A percentile compares a stretch with the other conserved stretches of the same genome.
Conservation (phyloP, 2,888 invertebrate genomes). For the Kuschelorhynchus macadamiae region DNA sequence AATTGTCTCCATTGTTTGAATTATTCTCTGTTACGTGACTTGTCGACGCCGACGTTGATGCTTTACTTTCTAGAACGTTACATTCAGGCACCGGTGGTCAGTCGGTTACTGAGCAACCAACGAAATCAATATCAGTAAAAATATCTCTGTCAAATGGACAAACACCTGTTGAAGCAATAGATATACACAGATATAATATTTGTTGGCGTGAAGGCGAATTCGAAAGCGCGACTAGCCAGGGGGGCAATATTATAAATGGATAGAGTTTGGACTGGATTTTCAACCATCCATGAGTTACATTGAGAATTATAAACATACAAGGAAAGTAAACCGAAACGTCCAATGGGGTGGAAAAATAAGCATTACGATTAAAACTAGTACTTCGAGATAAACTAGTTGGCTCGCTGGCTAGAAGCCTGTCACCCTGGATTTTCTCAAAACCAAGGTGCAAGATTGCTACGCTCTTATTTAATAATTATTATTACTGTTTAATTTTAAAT, state of each 20-base stretch:
- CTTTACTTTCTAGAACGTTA: conserved; percentile 22
- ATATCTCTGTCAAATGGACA: background rate
- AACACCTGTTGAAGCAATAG: conserved; percentile 26
- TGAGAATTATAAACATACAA: conserved; percentile 20
- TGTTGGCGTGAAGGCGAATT: conserved; percentile 28
- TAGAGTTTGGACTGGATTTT: conserved; percentile 58
- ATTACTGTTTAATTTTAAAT: no score
- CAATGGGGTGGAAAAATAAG: no score
- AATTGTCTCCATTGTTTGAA: background rate
- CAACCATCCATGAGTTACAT: conserved; percentile 58
- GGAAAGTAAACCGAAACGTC: no score
- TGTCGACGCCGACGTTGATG: conserved; percentile 23
- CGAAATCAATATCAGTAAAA: conserved; percentile 28
- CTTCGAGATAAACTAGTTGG: no score
- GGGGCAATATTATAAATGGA: conserved; percentile 38
- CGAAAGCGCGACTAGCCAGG: conserved; percentile 23
- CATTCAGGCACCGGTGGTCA: conserved; percentile 21
- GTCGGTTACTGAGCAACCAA: conserved; percentile 19
- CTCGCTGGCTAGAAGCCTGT: no score
- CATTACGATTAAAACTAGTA: no score
- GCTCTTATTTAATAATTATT: no score
- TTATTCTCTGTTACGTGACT: background rate
- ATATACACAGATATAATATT: conserved; percentile 32
- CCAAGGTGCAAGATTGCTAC: no score
- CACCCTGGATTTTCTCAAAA: no score